Conservation (phyloP, 2,888 invertebrate genomes). For the Deilephila porcellus region DNA sequence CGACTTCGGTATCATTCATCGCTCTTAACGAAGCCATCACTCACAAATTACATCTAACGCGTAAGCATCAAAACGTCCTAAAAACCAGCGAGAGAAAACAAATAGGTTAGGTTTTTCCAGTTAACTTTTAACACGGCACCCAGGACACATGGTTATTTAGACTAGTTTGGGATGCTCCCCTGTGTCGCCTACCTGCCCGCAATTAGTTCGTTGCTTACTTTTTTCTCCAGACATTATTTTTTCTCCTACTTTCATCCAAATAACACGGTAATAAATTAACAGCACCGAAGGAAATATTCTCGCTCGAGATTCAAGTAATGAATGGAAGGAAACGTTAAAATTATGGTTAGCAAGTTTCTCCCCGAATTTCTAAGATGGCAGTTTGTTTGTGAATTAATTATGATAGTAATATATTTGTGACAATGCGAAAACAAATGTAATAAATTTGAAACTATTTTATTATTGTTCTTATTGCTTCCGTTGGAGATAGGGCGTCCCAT, state of each 20-base stretch:
- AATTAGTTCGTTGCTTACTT: slow-evolving; percentile 21
- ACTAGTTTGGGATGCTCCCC: not conserved
- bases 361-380: slow-evolving; percentile 3
- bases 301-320: slow-evolving; percentile 38
- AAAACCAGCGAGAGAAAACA: too few species aligned
- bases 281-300: slow-evolving; percentile 49
- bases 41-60: too few species aligned
- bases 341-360: slow-evolving; percentile 13
- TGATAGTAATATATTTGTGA: slow-evolving; percentile 12
- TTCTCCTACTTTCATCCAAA: slow-evolving; percentile 39
- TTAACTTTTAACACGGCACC: not conserved
- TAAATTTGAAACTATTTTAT: not conserved
- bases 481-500: not conserved
- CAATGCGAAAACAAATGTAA: slow-evolving; percentile 17
- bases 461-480: not conserved
- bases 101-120: not conserved
- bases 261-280: slow-evolving; percentile 59
- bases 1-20: too few species aligned
- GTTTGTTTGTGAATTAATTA: slow-evolving; percentile 25
- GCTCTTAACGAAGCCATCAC: too few species aligned
- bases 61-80: too few species aligned
- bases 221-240: slow-evolving; percentile 39
- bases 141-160: not conserved
- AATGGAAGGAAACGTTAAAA: slow-evolving; percentile 13
- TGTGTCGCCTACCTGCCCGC: slow-evolving; percentile 12